phyloP scores from a whole-genome alignment of 2,113 vertebrate species.

The Scytalopus superciliaris region DNA sequence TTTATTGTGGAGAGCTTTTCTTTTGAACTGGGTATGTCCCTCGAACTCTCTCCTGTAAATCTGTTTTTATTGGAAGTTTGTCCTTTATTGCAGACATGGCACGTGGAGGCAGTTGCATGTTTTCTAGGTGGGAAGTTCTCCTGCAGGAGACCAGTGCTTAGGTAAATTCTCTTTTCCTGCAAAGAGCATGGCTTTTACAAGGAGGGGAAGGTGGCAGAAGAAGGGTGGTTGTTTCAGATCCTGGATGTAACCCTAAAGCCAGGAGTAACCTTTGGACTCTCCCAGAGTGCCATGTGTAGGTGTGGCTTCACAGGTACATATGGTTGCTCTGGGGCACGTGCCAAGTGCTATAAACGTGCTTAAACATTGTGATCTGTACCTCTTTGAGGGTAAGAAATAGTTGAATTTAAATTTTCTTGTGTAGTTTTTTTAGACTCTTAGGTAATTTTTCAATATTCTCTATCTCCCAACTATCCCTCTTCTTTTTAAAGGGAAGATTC shows the following conservation, averaged over 20 bases:
- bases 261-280: fast-evolving
- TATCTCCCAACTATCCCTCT: background rate
- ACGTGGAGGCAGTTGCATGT: background rate
- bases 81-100: background rate
- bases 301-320: background rate
- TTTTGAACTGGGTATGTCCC: background rate
- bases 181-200: background rate
- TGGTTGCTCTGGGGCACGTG: fast-evolving
- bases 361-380: fast-evolving
- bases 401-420: background rate
- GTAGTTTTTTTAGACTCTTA: background rate
- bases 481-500: background rate
- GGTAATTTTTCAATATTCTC: background rate
- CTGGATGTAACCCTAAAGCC: fast-evolving
- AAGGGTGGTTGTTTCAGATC: background rate
- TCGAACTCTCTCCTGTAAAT: background rate
- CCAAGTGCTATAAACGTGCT: background rate
- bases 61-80: background rate
- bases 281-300: fast-evolving
- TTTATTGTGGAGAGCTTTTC: background rate
- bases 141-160: background rate
- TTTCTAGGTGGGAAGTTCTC: background rate
- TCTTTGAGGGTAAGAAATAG: background rate
- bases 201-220: background rate
- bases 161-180: background rate